Base-by-base conservation (phyloP, 1,140 invertebrate species). In the Phthorimaea operculella region DNA sequence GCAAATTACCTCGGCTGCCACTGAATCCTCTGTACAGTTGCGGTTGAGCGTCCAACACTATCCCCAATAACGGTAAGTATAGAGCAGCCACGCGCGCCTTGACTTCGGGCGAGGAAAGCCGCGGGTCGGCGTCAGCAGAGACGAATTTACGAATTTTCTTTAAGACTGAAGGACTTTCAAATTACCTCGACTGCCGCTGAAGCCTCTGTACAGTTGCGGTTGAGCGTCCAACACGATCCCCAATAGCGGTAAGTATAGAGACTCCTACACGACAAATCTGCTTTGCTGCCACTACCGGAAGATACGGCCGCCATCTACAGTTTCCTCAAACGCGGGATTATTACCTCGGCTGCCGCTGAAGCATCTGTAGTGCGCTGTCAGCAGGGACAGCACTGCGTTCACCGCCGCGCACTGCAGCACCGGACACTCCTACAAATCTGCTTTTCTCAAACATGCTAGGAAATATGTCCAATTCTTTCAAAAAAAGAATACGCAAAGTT, bases 241-340 rank as follows among this genome's bases (percentile, higher is more conserved):
- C 8, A 99, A 84, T 4, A 98, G 79, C 0, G 97, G 97, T 57
- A 98, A 85, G 84, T 98, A 99, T n/a, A n/a, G n/a, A n/a, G n/a
- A n/a, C n/a, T n/a, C n/a, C n/a, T n/a, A n/a, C n/a, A n/a, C n/a
- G n/a, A n/a, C n/a, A n/a, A n/a, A n/a, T n/a, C n/a, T n/a, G n/a
- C n/a, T n/a, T n/a, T n/a, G n/a, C n/a, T n/a, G n/a, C n/a, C n/a
- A n/a, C n/a, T n/a, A n/a, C n/a, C n/a, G n/a, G n/a, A n/a, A n/a
- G n/a, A n/a, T n/a, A n/a, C n/a, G n/a, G n/a, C n/a, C n/a, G n/a
- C n/a, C n/a, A n/a, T 36, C 7, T 12, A 36, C 34, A 36, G 12
- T 8, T 36, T 8, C 7, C 12, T 36, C 7, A 36, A 36, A 36
- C 12, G 7, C 34, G 12, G 12, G 34, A 8, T 12, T 36, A 36